Evolutionary conservation across 2,888 invertebrate species (phyloP).

Genomic region (Amphipoea lucens): DNA sequence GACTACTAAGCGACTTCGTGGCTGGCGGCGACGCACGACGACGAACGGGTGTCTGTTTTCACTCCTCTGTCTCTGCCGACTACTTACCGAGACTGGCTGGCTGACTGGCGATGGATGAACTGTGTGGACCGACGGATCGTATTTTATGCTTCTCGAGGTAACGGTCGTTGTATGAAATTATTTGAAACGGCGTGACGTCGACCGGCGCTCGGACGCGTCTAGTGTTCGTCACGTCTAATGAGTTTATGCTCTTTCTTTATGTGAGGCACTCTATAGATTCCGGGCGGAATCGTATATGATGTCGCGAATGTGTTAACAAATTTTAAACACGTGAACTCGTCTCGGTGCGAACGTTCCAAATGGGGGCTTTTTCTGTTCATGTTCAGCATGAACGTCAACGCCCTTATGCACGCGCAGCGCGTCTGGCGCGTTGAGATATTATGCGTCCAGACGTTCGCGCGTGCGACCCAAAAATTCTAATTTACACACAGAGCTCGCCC

Average conservation of each 20-base stretch:
- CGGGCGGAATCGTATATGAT: conserved; percentile 6
- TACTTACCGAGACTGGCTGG: no score
- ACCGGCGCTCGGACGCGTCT: conserved; percentile 10
- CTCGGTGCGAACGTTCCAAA: conserved; percentile 40
- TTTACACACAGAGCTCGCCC: neutral
- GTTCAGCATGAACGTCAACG: neutral
- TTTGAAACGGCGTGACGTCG: neutral
- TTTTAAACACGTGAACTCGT: conserved; percentile 11
- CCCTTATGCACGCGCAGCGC: conserved; percentile 15
- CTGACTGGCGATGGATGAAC: no score
- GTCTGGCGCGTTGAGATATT: conserved; percentile 8
- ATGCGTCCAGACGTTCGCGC: neutral
- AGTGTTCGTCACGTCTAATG: neutral
- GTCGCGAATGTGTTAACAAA: neutral
- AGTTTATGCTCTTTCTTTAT: neutral
- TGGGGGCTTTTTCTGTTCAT: conserved; percentile 4
- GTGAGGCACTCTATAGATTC: conserved; percentile 1
- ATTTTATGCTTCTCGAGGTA: neutral
- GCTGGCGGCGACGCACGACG: no score
- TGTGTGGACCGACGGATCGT: no score
- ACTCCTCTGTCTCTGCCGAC: no score
- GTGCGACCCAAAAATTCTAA: neutral
- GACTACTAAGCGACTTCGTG: no score
- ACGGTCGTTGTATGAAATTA: conserved; percentile 7
- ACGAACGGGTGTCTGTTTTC: no score